Base-by-base conservation (phyloP, 2,113 vertebrate species). In the Callipepla squamata region DNA sequence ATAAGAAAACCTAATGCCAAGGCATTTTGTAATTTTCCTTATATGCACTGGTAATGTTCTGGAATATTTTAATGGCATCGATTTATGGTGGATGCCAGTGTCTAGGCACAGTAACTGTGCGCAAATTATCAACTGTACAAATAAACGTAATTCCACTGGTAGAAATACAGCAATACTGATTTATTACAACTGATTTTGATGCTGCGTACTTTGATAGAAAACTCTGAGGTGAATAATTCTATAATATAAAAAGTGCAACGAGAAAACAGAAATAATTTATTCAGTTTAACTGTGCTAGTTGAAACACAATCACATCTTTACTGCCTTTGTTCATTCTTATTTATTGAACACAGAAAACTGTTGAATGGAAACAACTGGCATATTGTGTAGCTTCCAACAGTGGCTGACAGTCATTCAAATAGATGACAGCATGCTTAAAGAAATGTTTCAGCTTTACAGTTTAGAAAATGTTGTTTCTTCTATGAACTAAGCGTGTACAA, bases 361-460 rank as follows among this genome's bases (percentile, higher is more conserved):
- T 21, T 1, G 2, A 66, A 45, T 79, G 72, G 59, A 65, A 87
- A 89, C 89, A 93, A 96, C 67, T 26, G 44, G 50, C 11, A 2
- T 85, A 81, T 95, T 85, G 57, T 92, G n/a, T 45, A 94, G 82
- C 72, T 93, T 96, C 66, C 73, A 78, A 81, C 57, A 93, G 87
- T 32, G 94, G 48, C 53, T 96, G 77, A 90, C 85, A 61, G 53
- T 55, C 79, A 32, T 79, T 97, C 83, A 95, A 68, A 95, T 2
- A 93, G 84, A 91, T 85, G 79, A 94, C 93, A 94, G 81, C 70
- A 58, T 65, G 92, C 74, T 79, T 70, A 91, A 80, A 80, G 84
- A 57, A 90, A 76, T 76, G 67, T 77, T 90, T 92, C 85, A 84
- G 65, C 88, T 93, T 59, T 83, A 44, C 48, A 89, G 74, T 42